Evolutionary conservation across 1,140 invertebrate species (phyloP), one percentile per base, ranked within the genome.

Genomic region (Drosophila sp.): DNA sequence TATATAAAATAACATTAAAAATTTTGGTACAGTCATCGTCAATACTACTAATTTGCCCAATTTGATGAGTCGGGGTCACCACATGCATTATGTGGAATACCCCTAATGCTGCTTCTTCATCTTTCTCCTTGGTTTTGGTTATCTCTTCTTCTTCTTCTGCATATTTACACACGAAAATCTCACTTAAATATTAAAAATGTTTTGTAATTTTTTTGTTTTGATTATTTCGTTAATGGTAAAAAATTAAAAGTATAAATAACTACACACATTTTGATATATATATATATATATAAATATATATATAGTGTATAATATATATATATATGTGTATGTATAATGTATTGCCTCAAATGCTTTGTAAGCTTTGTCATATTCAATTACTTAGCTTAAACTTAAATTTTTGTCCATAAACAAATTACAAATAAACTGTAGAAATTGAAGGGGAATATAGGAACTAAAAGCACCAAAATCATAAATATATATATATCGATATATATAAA

Each of bases 331-430:
- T 64, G 41, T 79, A 60, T 58, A 66, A 72, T 58, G 67, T 87
- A 87, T 87, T 87, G 83, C 83, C 83, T 87, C 83, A 87, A 84
- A 89, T 89, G 85, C 84, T 87, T 87, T 87, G 84, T 90, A 89
- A 89, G 84, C 84, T 90, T 87, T 87, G 80, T 68, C 85, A 69
- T 89, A 89, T 87, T 89, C 62, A 76, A 40, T 77, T 86, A 86
- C 70, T 87, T 83, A 89, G 71, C 54, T 74, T 70, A 65, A 85
- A 82, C 72, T 76, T 58, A 86, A 61, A 44, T 17, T 25, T 17
- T 17, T 47, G 11, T 58, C 47, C 60, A 66, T 78, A 69, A 33
- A 71, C 61, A 57, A 23, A 76, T 74, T 71, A 81, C 35, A 67
- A 30, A 32, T 79, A 76, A 83, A 73, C n/a, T 8, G n/a, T 3